Evolutionary conservation across 2,888 invertebrate species (phyloP).

Genomic region (Mimachlamys varia): DNA sequence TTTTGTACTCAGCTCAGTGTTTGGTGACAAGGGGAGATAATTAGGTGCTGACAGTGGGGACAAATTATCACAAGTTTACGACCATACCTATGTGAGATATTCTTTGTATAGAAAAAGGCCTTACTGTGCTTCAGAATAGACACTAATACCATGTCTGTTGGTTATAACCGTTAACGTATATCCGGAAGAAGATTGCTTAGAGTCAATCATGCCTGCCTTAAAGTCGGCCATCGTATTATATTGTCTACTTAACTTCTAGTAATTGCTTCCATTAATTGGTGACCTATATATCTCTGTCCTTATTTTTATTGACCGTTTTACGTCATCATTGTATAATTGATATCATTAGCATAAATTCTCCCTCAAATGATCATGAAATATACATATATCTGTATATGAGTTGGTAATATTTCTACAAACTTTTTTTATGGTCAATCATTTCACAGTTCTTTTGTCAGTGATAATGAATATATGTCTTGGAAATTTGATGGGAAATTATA

Average conservation of each 20-base stretch:
- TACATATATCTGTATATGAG: not conserved
- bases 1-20: not conserved
- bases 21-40: conserved; percentile 20
- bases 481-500: not conserved
- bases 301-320: not conserved
- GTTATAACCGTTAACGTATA: not conserved
- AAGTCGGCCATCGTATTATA: no score
- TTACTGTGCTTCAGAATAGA: not conserved
- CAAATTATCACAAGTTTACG: not conserved
- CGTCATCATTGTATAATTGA: conserved; percentile 4
- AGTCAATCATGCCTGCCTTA: no score
- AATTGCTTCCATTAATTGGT: not conserved
- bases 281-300: not conserved
- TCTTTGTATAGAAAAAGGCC: not conserved
- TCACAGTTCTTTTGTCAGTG: not conserved
- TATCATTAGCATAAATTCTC: not conserved
- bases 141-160: not conserved
- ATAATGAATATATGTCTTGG: not conserved
- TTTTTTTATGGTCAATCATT: not conserved
- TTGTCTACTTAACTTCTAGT: not conserved
- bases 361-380: not conserved
- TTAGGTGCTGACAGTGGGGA: not conserved
- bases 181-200: no score
- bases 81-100: not conserved
- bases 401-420: not conserved